Conservation (phyloP, 1,140 invertebrate genomes). For the Heliconius hewitsoni region DNA sequence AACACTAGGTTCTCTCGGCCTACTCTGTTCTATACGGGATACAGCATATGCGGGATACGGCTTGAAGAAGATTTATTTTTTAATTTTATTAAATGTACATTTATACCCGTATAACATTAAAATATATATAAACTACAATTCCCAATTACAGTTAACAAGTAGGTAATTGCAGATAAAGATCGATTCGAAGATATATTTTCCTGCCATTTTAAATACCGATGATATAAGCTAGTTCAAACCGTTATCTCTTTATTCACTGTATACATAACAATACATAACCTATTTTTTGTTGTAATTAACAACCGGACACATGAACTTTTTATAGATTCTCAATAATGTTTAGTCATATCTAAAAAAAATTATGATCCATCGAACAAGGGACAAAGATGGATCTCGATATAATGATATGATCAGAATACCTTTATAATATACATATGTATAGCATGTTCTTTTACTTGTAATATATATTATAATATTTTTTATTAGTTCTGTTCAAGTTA, state of each 20-base stretch:
- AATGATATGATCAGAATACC: conserved; percentile 6
- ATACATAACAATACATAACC: conserved; percentile 43
- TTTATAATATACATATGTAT: neutral
- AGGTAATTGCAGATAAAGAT: neutral
- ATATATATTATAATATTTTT: too few species aligned
- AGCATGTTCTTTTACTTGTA: conserved; percentile 4
- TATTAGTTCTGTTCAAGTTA: too few species aligned
- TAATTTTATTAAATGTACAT: too few species aligned
- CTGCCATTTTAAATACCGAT: neutral
- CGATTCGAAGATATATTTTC: neutral
- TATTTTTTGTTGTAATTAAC: conserved; percentile 48
- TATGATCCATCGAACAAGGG: conserved; percentile 37
- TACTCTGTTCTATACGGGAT: too few species aligned
- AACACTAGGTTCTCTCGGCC: too few species aligned
- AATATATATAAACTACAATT: too few species aligned
- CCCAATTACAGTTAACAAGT: neutral
- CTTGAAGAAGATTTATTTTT: too few species aligned
- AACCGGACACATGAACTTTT: conserved; percentile 50
- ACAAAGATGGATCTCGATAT: conserved; percentile 20
- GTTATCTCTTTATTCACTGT: conserved; percentile 28
- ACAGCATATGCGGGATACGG: too few species aligned
- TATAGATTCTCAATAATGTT: conserved; percentile 46
- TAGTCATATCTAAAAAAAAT: conserved; percentile 45
- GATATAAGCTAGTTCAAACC: conserved; percentile 26
- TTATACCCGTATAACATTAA: too few species aligned